phyloP scores from a whole-genome alignment of 2,888 invertebrate species.

The Eupithecia abbreviata region DNA sequence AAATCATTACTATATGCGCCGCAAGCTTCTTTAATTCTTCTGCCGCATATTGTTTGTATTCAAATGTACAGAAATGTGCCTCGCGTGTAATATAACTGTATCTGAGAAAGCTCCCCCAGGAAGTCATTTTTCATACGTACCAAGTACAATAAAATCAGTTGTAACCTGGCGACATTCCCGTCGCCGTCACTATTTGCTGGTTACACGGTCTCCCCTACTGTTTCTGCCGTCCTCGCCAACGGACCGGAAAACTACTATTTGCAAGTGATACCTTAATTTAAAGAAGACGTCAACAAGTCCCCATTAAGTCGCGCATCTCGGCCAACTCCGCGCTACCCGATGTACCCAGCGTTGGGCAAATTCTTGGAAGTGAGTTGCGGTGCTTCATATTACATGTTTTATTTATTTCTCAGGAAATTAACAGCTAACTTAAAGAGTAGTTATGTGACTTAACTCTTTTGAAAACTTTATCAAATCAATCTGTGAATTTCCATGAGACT shows the following conservation, averaged over 20 bases:
- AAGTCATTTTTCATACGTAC: not conserved
- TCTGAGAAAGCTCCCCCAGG: not conserved
- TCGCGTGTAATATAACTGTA: not conserved
- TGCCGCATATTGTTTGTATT: not conserved
- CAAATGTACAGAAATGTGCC: not conserved
- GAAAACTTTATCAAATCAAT: no score
- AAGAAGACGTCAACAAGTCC: not conserved
- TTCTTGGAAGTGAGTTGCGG: not conserved
- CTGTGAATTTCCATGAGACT: no score
- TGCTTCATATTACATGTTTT: no score
- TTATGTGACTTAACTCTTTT: no score
- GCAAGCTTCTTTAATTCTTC: not conserved
- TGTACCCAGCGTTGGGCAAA: not conserved
- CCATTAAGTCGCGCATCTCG: not conserved
- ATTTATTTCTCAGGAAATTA: no score
- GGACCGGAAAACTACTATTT: not conserved
- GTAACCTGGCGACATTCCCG: not conserved
- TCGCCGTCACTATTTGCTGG: not conserved
- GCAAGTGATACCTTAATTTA: not conserved
- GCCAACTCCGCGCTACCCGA: not conserved
- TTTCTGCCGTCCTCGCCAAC: not conserved
- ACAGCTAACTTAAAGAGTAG: no score
- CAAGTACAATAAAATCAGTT: not conserved
- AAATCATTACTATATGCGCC: no score
- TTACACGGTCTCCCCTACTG: not conserved